phyloP scores from a whole-genome alignment of 2,888 invertebrate genomes.

The Altica lythri region DNA sequence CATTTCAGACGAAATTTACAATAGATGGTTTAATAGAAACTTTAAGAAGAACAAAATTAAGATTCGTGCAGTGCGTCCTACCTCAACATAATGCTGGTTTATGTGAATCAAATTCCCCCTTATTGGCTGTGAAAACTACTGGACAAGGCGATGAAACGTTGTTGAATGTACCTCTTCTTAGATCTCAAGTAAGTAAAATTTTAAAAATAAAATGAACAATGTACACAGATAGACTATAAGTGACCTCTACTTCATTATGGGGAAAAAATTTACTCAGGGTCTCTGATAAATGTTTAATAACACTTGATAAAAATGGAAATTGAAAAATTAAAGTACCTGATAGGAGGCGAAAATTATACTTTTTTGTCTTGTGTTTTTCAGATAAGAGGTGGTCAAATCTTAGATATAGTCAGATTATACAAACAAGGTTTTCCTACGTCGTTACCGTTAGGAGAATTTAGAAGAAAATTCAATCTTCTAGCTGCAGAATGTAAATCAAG shows the following conservation, averaged over 20 bases:
- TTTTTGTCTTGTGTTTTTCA: constrained; percentile 50
- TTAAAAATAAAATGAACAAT: neutral
- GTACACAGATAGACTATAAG: too few species aligned
- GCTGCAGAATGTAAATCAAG: constrained; percentile 57
- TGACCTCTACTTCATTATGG: too few species aligned
- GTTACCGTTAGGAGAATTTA: constrained; percentile 86
- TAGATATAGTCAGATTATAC: constrained; percentile 86
- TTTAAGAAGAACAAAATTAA: constrained; percentile 80
- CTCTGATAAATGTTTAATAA: too few species aligned
- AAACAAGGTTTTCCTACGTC: constrained; percentile 94
- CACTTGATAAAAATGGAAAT: too few species aligned
- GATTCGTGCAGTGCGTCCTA: constrained; percentile 86
- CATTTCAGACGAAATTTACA: constrained; percentile 69
- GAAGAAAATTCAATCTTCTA: constrained; percentile 76
- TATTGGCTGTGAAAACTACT: constrained; percentile 57
- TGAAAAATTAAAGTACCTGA: too few species aligned
- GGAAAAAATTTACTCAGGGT: too few species aligned
- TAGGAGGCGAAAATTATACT: too few species aligned
- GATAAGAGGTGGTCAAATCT: constrained; percentile 88
- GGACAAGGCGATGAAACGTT: constrained; percentile 57
- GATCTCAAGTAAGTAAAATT: constrained; percentile 72
- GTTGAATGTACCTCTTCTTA: constrained; percentile 83
- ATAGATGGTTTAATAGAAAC: constrained; percentile 91
- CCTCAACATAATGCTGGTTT: constrained; percentile 77
- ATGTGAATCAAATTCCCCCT: constrained; percentile 61